These are phyloP conservation scores for Euphysa ruthae DNA, from an alignment of 30 jellyfish, hydroid and myxozoan genomes.

Conservation along the genomic window DNA sequence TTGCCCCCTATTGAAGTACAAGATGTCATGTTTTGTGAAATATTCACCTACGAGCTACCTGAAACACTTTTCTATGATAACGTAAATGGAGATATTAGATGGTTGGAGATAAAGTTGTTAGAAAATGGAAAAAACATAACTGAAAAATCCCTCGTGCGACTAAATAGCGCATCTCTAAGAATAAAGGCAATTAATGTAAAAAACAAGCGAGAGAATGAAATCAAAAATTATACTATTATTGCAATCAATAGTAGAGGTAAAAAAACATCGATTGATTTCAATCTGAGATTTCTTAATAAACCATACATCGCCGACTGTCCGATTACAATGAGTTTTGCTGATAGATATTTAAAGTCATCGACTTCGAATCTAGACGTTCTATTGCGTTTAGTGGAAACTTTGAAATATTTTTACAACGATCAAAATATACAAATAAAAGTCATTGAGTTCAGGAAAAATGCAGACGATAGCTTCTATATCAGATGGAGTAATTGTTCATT, in stretches of 20 bases:
- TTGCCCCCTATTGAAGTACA: slow-evolving; percentile 22
- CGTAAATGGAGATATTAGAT: slow-evolving; percentile 49
- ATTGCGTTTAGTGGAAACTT: slow-evolving; percentile 20
- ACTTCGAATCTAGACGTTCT: slow-evolving; percentile 50
- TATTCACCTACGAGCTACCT: slow-evolving; percentile 36
- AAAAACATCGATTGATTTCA: not conserved
- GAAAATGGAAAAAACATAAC: slow-evolving; percentile 35
- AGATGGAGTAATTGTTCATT: slow-evolving; percentile 74
- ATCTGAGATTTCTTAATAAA: not conserved
- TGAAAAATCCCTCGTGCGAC: slow-evolving; percentile 44
- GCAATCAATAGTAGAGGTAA: slow-evolving; percentile 65
- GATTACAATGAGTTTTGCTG: slow-evolving; percentile 10
- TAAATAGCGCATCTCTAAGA: slow-evolving; percentile 66
- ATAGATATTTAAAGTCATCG: slow-evolving; percentile 13
- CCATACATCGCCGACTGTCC: slow-evolving; percentile 41
- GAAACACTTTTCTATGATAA: slow-evolving; percentile 47
- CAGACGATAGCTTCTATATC: slow-evolving; percentile 14
- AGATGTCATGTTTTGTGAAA: slow-evolving; percentile 38
- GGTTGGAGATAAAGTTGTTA: slow-evolving; percentile 29
- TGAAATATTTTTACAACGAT: slow-evolving; percentile 39
- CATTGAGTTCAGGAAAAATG: slow-evolving; percentile 24
- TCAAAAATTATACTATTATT: slow-evolving; percentile 1
- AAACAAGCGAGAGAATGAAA: not conserved
- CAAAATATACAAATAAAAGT: slow-evolving; percentile 28
- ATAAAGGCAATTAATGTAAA: slow-evolving; percentile 40